A percentile compares a stretch with the other conserved stretches of the same genome.
These are phyloP conservation scores for Prunella himalayana DNA, from an alignment of 2,113 vertebrate genomes.

Conservation along the genomic window DNA sequence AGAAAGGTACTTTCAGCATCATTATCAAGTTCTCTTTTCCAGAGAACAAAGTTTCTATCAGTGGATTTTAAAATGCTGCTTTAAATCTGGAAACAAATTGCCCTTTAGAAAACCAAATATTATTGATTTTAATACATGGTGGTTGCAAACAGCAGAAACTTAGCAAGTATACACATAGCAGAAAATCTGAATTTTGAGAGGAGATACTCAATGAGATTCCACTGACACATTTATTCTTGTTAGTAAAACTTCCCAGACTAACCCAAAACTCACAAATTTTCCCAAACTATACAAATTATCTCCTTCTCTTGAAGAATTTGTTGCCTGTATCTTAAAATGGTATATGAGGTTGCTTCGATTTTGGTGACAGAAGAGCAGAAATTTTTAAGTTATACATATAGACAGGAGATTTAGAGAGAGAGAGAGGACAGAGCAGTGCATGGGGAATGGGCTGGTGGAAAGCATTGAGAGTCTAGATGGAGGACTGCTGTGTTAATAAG, in stretches of 20 bases:
- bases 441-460: background rate
- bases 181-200: background rate
- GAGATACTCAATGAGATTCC: background rate
- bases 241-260: background rate
- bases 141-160: background rate
- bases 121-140: background rate
- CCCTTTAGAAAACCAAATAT: background rate
- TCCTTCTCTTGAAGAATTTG: background rate
- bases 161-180: background rate
- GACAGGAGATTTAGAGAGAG: background rate
- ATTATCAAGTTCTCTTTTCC: background rate
- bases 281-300: background rate
- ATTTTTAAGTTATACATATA: background rate
- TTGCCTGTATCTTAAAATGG: background rate
- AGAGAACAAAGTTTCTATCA: background rate
- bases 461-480: background rate
- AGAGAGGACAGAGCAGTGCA: background rate
- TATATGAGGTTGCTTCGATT: background rate
- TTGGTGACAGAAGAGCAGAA: background rate
- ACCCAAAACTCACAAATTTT: background rate
- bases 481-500: background rate
- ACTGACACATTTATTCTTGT: background rate
- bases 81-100: background rate
- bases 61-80: background rate
- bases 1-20: background rate